Percentiles rank a stretch among this genome's conserved stretches.
Evolutionary conservation across 1,140 invertebrate species (phyloP).

Genomic region (Harpegnathos saltator): DNA sequence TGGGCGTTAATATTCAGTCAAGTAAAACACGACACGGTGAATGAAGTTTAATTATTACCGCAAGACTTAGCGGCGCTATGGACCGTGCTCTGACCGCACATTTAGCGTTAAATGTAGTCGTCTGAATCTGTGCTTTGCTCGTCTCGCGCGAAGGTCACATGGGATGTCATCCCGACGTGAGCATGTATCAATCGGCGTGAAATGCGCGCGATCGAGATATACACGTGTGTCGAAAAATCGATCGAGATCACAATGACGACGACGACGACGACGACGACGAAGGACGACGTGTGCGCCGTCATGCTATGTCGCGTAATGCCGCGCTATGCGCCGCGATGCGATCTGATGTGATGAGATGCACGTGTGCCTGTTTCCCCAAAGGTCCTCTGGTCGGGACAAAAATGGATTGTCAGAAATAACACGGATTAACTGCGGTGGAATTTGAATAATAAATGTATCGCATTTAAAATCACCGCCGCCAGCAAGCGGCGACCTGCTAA

Average conservation of each 20-base stretch:
- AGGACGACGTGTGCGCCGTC: no score
- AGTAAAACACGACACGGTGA: not conserved
- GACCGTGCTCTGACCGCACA: no score
- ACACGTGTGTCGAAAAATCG: not conserved
- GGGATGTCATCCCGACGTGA: no score
- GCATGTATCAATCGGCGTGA: no score
- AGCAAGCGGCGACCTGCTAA: not conserved
- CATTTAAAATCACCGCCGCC: not conserved
- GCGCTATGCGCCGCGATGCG: no score
- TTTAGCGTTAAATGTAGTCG: no score
- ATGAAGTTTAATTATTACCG: constrained; percentile 4
- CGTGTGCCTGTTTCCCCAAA: not conserved
- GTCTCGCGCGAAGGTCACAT: no score
- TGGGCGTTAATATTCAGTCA: not conserved
- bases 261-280: not conserved
- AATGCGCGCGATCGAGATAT: no score
- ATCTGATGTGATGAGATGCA: not conserved
- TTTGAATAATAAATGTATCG: constrained; percentile 31
- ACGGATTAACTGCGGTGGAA: constrained; percentile 2
- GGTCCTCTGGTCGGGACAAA: not conserved
- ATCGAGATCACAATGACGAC: not conserved
- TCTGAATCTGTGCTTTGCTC: no score
- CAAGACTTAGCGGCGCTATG: not conserved
- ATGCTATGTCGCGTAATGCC: no score
- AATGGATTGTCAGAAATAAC: constrained; percentile 15